Evolutionary conservation across 2,888 invertebrate species (phyloP), one percentile per base, ranked within the genome.

Genomic region (Rugalucina vietnamica): DNA sequence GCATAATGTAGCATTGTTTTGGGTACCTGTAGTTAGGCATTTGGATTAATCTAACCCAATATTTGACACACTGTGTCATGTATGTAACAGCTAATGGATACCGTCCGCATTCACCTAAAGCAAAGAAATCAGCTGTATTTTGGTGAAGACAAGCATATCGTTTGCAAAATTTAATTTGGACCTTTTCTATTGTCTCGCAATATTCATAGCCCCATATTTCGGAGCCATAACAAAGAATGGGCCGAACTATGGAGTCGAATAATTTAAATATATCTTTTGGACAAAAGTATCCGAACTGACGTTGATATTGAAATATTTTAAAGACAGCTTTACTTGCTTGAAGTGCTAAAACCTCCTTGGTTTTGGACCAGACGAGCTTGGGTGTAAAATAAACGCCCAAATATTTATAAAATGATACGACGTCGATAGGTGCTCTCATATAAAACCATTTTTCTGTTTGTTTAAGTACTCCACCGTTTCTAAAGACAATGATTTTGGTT

Each of bases 131-230:
- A 49, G 79, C 70, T 8, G 74, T 71, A 57, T 82, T 82, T 75
- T 75, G 70, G 21, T 49, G 60, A 37, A 83, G 32, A 39, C 71
- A 32, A 12, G 37, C 29, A n/a, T 75, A 12, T 24, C 70, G 39
- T 72, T 79, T 83, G 27, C 83, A 79, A 71, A 83, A 83, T 5
- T 73, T 27, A n/a, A 76, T 43, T 8, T 76, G 79, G 18, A 83
- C 76, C 34, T 34, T 37, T 69, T 80, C 75, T 14, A 54, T 75
- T 27, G 8, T 21, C 36, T 24, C 0, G 12, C 54, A 54, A 4
- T 21, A 76, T 43, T 39, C 60, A 36, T 76, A 65, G 14, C 65
- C 65, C 76, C 60, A 76, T 14, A 76, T 29, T 43, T 60, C 65
- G 3, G 39, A 24, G 3, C 27, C 60, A 39, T 65, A 65, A 14